phyloP scores from a whole-genome alignment of 2,797 vertebrate genomes.

The Ctenosaura bakeri region DNA sequence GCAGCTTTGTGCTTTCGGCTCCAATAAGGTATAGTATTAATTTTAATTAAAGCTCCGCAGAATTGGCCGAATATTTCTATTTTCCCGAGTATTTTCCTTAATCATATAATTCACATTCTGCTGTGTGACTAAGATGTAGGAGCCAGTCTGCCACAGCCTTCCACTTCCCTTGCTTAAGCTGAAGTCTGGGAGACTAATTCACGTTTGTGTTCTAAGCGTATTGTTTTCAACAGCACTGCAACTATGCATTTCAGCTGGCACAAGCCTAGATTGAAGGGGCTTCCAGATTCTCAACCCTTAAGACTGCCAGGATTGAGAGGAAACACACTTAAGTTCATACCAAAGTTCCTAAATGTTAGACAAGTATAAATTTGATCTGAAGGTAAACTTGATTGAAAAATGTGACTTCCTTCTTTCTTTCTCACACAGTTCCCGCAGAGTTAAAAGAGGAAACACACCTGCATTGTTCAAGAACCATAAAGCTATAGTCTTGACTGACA shows the following conservation, averaged over 20 bases:
- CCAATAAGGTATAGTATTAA: conserved; percentile 81
- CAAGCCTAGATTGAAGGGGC: background rate
- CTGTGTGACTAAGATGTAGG: conserved; percentile 45
- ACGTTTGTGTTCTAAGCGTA: conserved; percentile 1
- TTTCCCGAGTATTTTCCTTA: conserved; percentile 77
- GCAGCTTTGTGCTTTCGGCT: conserved; percentile 75
- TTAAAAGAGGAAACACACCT: background rate
- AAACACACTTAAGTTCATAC: background rate
- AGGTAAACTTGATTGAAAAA: background rate
- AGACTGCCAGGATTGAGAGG: too few species aligned
- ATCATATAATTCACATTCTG: conserved; percentile 70
- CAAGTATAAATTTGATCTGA: background rate
- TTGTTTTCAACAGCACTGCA: conserved; percentile 41
- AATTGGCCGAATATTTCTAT: conserved; percentile 81
- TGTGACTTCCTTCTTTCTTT: background rate
- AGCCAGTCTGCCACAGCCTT: conserved; percentile 26
- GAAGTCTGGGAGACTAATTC: conserved; percentile 35
- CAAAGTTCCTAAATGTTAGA: background rate
- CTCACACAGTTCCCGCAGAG: background rate
- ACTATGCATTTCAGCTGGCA: conserved; percentile 19
- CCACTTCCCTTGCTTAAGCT: conserved; percentile 38
- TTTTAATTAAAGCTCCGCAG: conserved; percentile 83
- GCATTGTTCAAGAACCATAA: background rate
- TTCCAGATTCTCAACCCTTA: background rate
- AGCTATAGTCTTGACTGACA: background rate